A percentile compares a stretch with the other conserved stretches of the same genome.
These are phyloP conservation scores for Tryphoninae sp. DNA, from an alignment of 2,888 invertebrate genomes.

Conservation along the genomic window DNA sequence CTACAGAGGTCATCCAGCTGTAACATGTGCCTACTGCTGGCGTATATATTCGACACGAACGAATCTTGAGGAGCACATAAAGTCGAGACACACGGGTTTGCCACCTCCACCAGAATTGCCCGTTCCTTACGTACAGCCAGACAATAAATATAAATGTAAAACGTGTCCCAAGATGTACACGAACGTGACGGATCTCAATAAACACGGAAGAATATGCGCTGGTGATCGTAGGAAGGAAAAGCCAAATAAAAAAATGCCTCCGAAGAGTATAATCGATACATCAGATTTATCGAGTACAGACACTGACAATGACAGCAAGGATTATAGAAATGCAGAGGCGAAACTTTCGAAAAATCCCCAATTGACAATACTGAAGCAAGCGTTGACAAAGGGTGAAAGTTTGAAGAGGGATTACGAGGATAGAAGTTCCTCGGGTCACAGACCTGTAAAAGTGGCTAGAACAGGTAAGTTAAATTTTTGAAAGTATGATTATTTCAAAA, in stretches of 20 bases:
- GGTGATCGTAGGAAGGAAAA: conserved; percentile 70
- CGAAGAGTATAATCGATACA: conserved; percentile 76
- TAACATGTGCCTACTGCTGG: conserved; percentile 80
- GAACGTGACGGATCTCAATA: conserved; percentile 77
- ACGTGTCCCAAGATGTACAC: conserved; percentile 77
- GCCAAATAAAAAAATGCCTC: conserved; percentile 77
- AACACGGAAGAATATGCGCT: conserved; percentile 75
- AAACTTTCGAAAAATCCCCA: conserved; percentile 81
- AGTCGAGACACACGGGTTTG: conserved; percentile 79
- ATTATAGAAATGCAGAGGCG: conserved; percentile 81
- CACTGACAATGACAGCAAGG: conserved; percentile 77
- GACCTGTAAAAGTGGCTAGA: conserved; percentile 75
- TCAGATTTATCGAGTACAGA: conserved; percentile 77
- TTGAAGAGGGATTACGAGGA: conserved; percentile 76
- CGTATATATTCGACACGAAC: conserved; percentile 81
- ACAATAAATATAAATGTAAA: conserved; percentile 76
- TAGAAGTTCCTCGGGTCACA: conserved; percentile 75
- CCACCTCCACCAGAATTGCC: conserved; percentile 74
- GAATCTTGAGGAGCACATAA: conserved; percentile 81
- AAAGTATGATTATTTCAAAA: conserved; percentile 61
- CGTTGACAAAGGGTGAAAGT: conserved; percentile 75
- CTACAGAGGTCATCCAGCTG: conserved; percentile 81
- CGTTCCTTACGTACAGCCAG: conserved; percentile 66
- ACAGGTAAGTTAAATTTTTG: conserved; percentile 77
- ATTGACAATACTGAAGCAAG: conserved; percentile 79